Base-by-base conservation (phyloP, 1,140 invertebrate genomes). In the Piezodorus guildinii region DNA sequence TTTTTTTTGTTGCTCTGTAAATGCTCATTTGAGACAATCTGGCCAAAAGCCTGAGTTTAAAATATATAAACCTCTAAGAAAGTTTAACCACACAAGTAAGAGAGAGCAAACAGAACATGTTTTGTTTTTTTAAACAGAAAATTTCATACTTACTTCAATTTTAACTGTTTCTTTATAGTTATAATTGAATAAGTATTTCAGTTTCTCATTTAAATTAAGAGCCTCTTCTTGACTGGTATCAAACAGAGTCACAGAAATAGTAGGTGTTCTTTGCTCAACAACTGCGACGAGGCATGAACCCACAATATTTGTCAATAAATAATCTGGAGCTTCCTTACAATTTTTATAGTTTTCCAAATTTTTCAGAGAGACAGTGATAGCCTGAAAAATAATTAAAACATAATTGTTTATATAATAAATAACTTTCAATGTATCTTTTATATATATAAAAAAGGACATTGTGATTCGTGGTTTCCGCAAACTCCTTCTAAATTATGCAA, bases 121-220 rank as follows among this genome's bases (percentile, higher is more conserved):
- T n/a, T n/a, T n/a, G n/a, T n/a, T n/a, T n/a, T n/a, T n/a, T n/a
- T n/a, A n/a, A n/a, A 30, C 34, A 6, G 1, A 6, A 10, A 39
- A 10, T 39, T 39, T 1, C 6, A 56, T 2, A 56, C 15, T 56
- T 56, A 56, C 52, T n/a, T 56, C 52, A 16, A 56, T 3, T 21
- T 15, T 16, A 23, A 25, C 4, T 4, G 15, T 16, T 23, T 27
- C 15, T 27, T 56, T 56, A 56, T 56, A 56, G 12, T 56, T 23
- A 16, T 23, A 56, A 4, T 56, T 23, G 27, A 56, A 56, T 56
- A 56, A 56, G n/a, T 63, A 15, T 34, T 25, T 52, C 15, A 54
- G 25, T 10, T 23, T 21, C 10, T 27, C 39, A 25, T 44, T 27
- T 44, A 62, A 49, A 30, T 27, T 30, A 3, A 63, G 2, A n/a